Evolutionary conservation across 2,113 vertebrate species (phyloP).

Genomic region (Picathartes gymnocephalus): DNA sequence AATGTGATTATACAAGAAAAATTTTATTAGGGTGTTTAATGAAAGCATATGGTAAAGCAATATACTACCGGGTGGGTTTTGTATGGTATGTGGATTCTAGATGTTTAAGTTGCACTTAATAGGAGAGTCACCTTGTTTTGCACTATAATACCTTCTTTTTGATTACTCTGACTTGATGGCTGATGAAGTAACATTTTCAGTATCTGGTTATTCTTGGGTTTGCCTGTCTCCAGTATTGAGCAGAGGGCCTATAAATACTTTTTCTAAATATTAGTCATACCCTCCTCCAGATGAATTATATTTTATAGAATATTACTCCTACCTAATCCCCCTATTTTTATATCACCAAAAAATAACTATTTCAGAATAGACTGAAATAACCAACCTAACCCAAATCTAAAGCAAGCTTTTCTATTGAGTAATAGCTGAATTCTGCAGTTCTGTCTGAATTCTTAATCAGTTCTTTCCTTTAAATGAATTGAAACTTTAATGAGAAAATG

Average conservation of each 20-base stretch:
- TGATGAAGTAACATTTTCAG: not conserved
- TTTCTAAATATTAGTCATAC: slow-evolving; percentile 50
- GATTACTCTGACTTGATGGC: not conserved
- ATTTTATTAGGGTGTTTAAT: not conserved
- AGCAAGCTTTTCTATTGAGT: not conserved
- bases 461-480: not conserved
- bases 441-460: not conserved
- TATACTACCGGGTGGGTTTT: not conserved
- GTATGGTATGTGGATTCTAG: not conserved
- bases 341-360: not conserved
- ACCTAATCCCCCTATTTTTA: slow-evolving; percentile 55
- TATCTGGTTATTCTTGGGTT: slow-evolving; percentile 1
- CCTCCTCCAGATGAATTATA: slow-evolving; percentile 30
- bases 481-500: not conserved
- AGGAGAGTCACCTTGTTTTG: not conserved
- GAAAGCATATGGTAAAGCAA: not conserved
- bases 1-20: not conserved
- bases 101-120: not conserved
- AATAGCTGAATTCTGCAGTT: not conserved
- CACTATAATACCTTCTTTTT: not conserved
- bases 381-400: slow-evolving; percentile 4
- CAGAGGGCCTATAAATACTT: slow-evolving; percentile 28
- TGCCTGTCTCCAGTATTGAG: not conserved
- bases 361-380: slow-evolving; percentile 31
- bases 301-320: slow-evolving; percentile 50